Percentiles rank a stretch among this genome's conserved stretches.
Conservation (phyloP, 2,113 vertebrate species). For the Erythrocercus mccallii region DNA sequence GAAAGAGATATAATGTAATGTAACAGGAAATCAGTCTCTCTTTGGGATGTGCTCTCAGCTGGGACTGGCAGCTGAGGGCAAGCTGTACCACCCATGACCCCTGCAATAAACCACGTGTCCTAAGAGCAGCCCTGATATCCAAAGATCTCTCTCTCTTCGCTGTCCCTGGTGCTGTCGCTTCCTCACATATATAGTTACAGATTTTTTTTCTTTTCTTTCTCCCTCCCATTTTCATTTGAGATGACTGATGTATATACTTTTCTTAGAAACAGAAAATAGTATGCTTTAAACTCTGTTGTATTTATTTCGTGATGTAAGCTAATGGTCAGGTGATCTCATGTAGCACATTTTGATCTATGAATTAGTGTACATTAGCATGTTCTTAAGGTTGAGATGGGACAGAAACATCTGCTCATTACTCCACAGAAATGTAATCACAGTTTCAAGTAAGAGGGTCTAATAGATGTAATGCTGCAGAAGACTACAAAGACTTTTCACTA, state of each 20-base stretch:
- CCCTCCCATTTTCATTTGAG: background rate
- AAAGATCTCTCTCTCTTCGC: too few species aligned
- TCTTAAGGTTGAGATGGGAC: background rate
- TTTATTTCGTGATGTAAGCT: background rate
- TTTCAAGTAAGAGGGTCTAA: background rate
- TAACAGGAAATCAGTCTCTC: too few species aligned
- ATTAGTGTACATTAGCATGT: background rate
- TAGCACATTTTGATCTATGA: background rate
- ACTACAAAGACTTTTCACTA: background rate
- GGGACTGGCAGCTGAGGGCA: too few species aligned
- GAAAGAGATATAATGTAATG: too few species aligned
- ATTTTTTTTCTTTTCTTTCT: background rate
- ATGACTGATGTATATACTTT: background rate
- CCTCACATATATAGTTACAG: background rate
- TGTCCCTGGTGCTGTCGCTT: too few species aligned
- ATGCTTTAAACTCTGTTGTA: background rate
- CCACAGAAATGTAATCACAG: background rate
- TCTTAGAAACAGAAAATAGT: background rate
- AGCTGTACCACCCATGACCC: too few species aligned
- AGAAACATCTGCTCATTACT: background rate
- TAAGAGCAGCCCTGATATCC: too few species aligned
- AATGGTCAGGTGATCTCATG: background rate
- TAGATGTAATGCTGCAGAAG: background rate
- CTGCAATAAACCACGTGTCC: too few species aligned
- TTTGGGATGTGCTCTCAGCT: too few species aligned